Evolutionary conservation across 2,113 vertebrate species (phyloP).

Genomic region (Peromyscus leucopus): DNA sequence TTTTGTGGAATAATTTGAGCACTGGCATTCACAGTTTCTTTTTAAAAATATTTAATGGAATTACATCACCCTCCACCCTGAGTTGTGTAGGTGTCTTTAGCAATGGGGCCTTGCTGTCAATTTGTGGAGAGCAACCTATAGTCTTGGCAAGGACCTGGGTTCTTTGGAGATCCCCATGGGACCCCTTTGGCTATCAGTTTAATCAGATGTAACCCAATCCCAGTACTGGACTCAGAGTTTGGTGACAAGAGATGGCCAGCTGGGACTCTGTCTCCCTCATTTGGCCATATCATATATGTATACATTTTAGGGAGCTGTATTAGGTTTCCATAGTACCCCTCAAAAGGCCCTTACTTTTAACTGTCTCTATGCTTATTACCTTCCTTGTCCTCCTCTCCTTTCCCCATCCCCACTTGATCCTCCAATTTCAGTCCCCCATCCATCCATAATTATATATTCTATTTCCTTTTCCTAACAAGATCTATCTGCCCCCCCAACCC

Average conservation of each 20-base stretch:
- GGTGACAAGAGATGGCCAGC: background rate
- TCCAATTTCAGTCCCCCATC: background rate
- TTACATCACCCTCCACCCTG: background rate
- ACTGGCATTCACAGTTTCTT: background rate
- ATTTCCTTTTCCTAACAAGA: background rate
- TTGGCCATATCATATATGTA: background rate
- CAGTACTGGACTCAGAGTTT: background rate
- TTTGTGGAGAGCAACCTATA: background rate
- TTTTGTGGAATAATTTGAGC: background rate
- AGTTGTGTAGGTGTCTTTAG: background rate
- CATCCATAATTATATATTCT: background rate
- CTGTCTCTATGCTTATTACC: background rate
- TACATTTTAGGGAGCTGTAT: background rate
- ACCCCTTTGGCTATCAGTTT: background rate
- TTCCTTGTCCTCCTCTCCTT: background rate
- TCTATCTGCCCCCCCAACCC: background rate
- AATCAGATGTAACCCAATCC: background rate
- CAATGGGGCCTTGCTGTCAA: background rate
- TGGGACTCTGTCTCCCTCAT: background rate
- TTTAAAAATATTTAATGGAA: background rate
- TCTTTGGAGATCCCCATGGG: background rate
- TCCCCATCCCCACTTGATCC: background rate
- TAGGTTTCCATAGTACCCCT: background rate
- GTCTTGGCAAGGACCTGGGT: background rate
- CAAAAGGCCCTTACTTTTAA: background rate